phyloP scores from a whole-genome alignment of 2,888 invertebrate genomes.

The Operophtera brumata region DNA sequence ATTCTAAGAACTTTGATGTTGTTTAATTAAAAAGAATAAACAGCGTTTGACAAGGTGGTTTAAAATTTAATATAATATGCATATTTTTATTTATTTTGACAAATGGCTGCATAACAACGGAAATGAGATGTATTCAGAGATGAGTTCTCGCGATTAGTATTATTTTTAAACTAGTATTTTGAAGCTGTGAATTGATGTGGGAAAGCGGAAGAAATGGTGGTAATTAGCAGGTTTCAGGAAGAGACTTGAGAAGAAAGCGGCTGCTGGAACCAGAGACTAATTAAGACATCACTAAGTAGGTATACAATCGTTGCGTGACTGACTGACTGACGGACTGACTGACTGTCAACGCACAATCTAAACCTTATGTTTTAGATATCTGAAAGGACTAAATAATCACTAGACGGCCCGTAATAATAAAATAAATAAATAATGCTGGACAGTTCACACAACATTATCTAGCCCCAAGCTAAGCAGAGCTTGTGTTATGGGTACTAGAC shows the following conservation, averaged over 20 bases:
- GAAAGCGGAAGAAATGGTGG: slow-evolving; percentile 41
- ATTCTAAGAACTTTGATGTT: background rate
- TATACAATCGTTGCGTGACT: too few relatives aligned
- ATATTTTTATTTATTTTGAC: slow-evolving; percentile 19
- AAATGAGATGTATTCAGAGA: slow-evolving; percentile 30
- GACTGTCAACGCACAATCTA: too few relatives aligned
- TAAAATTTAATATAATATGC: background rate
- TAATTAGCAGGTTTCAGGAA: slow-evolving; percentile 47
- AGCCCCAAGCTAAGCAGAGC: too few relatives aligned
- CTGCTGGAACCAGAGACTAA: slow-evolving; percentile 6
- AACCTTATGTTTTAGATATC: too few relatives aligned
- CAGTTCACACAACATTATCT: too few relatives aligned
- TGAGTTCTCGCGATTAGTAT: slow-evolving; percentile 4
- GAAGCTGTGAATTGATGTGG: slow-evolving; percentile 15
- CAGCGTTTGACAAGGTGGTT: background rate
- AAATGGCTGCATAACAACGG: slow-evolving; percentile 31
- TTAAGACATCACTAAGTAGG: background rate
- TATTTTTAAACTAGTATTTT: slow-evolving; percentile 14
- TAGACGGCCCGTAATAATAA: too few relatives aligned
- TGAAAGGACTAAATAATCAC: too few relatives aligned
- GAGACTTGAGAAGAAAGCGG: slow-evolving; percentile 21
- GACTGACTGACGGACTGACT: too few relatives aligned
- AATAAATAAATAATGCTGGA: too few relatives aligned
- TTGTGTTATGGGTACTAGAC: too few relatives aligned
- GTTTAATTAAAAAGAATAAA: background rate